These are phyloP conservation scores for Poliocrania exsul DNA, from an alignment of 2,797 vertebrate species.

Conservation along the genomic window DNA sequence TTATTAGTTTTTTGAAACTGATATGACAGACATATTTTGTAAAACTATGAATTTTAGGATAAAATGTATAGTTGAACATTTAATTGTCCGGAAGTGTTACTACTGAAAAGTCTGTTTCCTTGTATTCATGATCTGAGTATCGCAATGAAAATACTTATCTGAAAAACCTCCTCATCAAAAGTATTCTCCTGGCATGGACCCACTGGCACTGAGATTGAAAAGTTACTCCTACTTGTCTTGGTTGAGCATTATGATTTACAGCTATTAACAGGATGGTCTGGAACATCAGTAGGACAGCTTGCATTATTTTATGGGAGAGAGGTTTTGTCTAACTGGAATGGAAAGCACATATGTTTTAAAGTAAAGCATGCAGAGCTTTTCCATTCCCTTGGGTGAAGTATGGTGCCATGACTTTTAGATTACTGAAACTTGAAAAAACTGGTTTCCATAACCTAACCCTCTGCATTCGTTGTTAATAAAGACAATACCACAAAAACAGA, in stretches of 20 bases:
- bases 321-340: not conserved
- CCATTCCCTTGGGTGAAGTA: not conserved
- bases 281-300: not conserved
- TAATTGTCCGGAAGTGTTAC: not conserved
- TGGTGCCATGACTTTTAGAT: not conserved
- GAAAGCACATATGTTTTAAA: not conserved
- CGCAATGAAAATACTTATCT: not conserved
- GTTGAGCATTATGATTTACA: not conserved
- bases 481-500: not conserved
- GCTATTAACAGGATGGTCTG: not conserved
- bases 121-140: not conserved
- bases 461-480: not conserved
- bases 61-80: constrained; percentile 29
- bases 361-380: not conserved
- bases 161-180: not conserved
- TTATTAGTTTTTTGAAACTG: constrained; percentile 60
- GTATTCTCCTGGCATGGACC: not conserved
- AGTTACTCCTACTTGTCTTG: not conserved
- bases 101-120: not conserved
- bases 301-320: not conserved
- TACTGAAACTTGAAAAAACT: not conserved
- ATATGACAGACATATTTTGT: constrained; percentile 55
- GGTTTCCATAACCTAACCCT: not conserved
- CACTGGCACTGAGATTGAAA: not conserved
- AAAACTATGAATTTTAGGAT: constrained; percentile 55